phyloP scores from a whole-genome alignment of 1,140 invertebrate species.

The Meloidogyne chitwoodi region DNA sequence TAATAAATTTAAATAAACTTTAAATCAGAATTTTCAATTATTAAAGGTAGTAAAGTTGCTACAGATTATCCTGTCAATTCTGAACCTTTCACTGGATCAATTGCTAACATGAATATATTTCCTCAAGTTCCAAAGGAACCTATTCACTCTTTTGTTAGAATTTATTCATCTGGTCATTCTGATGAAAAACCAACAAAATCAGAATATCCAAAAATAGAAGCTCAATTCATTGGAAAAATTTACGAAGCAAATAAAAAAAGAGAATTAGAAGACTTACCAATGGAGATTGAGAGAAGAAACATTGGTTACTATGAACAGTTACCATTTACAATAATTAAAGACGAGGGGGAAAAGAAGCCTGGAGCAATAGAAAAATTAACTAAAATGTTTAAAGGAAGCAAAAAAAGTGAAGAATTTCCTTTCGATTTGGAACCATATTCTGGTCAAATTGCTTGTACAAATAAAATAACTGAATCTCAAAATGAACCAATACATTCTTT shows the following conservation, averaged over 20 bases:
- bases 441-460: constrained; percentile 12
- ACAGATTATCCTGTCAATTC: not conserved
- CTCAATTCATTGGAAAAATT: not conserved
- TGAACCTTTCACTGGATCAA: constrained; percentile 11
- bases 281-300: not conserved
- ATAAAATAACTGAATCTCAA: constrained; percentile 2
- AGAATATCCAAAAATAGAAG: not conserved
- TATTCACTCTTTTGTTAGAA: not conserved
- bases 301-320: not conserved
- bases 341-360: not conserved
- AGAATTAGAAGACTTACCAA: not conserved
- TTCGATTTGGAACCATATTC: not conserved
- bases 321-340: not conserved
- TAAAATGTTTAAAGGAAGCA: constrained; percentile 5
- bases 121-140: not conserved
- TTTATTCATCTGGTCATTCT: constrained; percentile 22
- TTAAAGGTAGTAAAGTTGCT: too few species aligned
- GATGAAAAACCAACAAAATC: constrained; percentile 7
- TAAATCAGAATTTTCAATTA: too few species aligned
- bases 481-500: constrained; percentile 10
- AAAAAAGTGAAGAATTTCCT: constrained; percentile 1
- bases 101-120: not conserved
- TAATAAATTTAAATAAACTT: too few species aligned
- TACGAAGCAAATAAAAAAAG: not conserved
- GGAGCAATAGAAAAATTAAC: not conserved